Conservation (phyloP, 2,113 vertebrate genomes). For the Megatriorchis doriae region DNA sequence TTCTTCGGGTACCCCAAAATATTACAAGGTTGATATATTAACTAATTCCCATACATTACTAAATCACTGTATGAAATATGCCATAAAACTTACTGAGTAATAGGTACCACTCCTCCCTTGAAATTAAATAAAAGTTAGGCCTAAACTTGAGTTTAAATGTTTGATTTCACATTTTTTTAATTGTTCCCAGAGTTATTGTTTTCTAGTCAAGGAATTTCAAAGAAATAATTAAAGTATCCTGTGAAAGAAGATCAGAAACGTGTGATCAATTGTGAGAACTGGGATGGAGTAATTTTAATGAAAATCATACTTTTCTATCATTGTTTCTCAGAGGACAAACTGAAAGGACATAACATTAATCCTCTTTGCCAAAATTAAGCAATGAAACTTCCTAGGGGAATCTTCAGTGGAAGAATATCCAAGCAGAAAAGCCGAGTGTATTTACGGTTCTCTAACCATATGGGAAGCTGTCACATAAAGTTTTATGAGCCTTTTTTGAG, state of each 20-base stretch:
- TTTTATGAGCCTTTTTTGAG: not conserved
- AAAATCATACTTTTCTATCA: not conserved
- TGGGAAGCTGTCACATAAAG: not conserved
- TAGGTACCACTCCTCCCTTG: not conserved
- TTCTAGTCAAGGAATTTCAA: not conserved
- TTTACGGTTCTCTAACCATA: not conserved
- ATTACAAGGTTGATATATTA: not conserved
- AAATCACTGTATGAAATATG: not conserved
- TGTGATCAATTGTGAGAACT: not conserved
- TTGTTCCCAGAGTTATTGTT: not conserved
- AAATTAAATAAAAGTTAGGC: not conserved
- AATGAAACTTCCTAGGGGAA: not conserved
- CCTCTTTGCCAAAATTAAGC: slow-evolving; percentile 13
- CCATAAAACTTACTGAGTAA: not conserved
- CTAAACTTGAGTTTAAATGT: not conserved
- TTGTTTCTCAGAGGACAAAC: not conserved
- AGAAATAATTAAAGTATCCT: not conserved
- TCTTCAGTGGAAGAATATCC: not conserved
- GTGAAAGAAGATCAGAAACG: not conserved
- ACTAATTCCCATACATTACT: not conserved
- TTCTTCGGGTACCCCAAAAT: not conserved
- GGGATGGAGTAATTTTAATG: not conserved
- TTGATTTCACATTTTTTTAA: not conserved
- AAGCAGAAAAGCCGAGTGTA: not conserved
- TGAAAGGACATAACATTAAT: not conserved